phyloP scores from a whole-genome alignment of 2,888 invertebrate genomes.

The Eutolmus rufibarbis region DNA sequence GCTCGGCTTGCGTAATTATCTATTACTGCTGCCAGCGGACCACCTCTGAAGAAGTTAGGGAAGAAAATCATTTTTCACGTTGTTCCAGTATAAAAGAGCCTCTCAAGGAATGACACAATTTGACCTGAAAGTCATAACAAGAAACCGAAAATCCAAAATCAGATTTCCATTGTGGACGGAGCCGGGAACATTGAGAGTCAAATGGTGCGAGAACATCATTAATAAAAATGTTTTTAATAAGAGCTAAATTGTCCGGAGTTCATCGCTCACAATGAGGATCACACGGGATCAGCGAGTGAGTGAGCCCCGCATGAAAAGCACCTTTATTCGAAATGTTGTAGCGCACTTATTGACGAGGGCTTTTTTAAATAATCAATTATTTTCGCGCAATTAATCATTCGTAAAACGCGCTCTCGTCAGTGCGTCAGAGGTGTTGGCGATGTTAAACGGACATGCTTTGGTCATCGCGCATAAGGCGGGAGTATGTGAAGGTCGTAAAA shows the following conservation, averaged over 20 bases:
- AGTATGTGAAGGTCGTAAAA: background rate
- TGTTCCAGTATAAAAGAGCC: constrained; percentile 14
- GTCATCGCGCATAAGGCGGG: background rate
- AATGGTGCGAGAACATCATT: constrained; percentile 26
- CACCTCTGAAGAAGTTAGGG: constrained; percentile 14
- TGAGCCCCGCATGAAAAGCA: background rate
- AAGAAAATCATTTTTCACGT: constrained; percentile 27
- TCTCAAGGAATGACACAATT: constrained; percentile 30
- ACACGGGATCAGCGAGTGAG: constrained; percentile 4
- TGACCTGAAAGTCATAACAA: constrained; percentile 38
- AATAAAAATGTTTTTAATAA: constrained; percentile 37
- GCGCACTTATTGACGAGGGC: background rate
- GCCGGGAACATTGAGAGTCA: background rate
- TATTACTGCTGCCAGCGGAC: background rate
- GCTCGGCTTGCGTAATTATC: background rate
- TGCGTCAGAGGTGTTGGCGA: background rate
- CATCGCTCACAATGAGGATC: constrained; percentile 12
- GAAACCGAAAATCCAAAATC: constrained; percentile 25
- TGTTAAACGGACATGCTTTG: background rate
- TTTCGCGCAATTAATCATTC: constrained; percentile 13
- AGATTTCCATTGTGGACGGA: constrained; percentile 21
- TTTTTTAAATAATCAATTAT: constrained; percentile 11
- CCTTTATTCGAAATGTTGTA: constrained; percentile 3
- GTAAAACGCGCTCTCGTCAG: background rate
- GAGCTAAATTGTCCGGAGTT: constrained; percentile 25